phyloP scores from a whole-genome alignment of 2,113 vertebrate species.

The Podarcis raffonei region DNA sequence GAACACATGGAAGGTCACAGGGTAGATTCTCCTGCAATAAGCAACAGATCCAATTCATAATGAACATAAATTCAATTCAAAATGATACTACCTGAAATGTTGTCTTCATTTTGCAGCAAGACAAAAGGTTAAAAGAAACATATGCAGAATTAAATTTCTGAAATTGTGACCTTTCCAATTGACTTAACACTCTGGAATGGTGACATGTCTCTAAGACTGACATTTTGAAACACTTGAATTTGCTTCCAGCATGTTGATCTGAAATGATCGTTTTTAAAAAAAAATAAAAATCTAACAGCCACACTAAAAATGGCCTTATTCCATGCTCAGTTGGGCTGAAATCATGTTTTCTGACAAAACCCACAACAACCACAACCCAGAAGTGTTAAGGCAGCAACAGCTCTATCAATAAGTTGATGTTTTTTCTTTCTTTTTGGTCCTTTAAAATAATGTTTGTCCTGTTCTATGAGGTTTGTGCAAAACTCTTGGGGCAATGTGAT shows the following conservation, averaged over 20 bases:
- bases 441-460: neutral
- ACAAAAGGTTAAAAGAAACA: neutral
- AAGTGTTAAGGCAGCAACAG: neutral
- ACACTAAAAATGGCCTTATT: neutral
- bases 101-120: neutral
- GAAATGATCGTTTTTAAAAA: neutral
- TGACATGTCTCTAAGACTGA: neutral
- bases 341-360: neutral
- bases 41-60: too few species aligned
- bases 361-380: neutral
- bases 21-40: too few species aligned
- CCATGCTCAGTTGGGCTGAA: neutral
- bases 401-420: neutral
- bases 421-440: neutral
- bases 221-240: neutral
- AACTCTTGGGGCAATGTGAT: neutral
- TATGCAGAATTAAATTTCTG: neutral
- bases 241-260: too few species aligned
- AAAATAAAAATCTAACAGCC: too few species aligned
- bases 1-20: too few species aligned
- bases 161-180: neutral
- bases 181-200: neutral
- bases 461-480: neutral
- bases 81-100: neutral
- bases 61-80: neutral